A percentile compares a stretch with the other conserved stretches of the same genome.
phyloP scores from a whole-genome alignment of 2,888 invertebrate species.

The Corbicula japonica region DNA sequence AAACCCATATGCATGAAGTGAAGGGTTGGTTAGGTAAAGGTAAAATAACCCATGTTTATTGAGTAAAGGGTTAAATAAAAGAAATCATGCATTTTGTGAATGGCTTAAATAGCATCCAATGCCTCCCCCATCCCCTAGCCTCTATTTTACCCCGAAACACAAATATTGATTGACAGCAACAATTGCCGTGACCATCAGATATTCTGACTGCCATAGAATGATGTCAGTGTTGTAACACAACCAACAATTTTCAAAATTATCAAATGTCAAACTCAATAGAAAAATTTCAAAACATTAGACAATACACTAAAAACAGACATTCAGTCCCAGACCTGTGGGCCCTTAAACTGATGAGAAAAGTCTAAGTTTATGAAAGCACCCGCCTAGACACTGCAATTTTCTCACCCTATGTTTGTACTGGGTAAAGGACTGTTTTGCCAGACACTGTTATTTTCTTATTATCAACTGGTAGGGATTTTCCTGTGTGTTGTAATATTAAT shows the following conservation, averaged over 20 bases:
- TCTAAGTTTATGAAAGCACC: conserved; percentile 22
- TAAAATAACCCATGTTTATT: no score
- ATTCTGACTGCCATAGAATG: neutral
- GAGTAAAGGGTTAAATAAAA: no score
- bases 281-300: conserved; percentile 18
- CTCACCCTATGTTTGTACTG: conserved; percentile 38
- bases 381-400: conserved; percentile 34
- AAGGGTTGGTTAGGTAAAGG: no score
- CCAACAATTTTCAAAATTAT: conserved; percentile 30
- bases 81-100: no score
- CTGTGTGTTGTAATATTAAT: no score
- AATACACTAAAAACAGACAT: conserved; percentile 21
- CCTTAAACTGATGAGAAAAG: conserved; percentile 13
- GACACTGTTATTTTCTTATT: conserved; percentile 13
- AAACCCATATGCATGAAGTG: no score
- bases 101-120: no score
- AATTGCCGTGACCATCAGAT: neutral
- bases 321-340: conserved; percentile 13
- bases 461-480: conserved; percentile 13
- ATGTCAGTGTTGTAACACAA: conserved; percentile 15
- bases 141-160: neutral
- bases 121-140: no score
- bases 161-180: conserved; percentile 36
- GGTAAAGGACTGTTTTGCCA: conserved; percentile 1
- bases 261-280: conserved; percentile 13